Evolutionary conservation across 2,888 invertebrate species (phyloP).

Genomic region (Aporophyla lueneburgensis): DNA sequence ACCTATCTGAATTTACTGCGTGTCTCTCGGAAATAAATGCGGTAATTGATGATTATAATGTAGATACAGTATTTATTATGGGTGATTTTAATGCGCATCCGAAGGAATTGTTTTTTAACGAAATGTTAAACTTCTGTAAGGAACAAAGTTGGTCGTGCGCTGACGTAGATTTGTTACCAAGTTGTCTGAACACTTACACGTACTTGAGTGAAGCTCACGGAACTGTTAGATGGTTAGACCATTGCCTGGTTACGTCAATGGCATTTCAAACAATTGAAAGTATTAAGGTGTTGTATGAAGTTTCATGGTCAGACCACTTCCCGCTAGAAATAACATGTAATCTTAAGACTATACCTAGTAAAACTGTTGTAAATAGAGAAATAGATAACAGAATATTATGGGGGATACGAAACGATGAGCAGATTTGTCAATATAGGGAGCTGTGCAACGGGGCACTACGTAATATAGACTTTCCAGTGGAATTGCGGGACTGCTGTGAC

Average conservation of each 20-base stretch:
- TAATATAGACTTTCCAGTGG: constrained; percentile 1
- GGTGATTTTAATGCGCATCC: not conserved
- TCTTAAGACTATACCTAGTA: not conserved
- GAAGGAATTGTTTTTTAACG: not conserved
- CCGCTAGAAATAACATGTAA: not conserved
- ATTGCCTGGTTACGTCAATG: constrained; percentile 14
- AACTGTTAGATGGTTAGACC: constrained; percentile 1
- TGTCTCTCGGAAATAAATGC: constrained; percentile 1
- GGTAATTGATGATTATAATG: not conserved
- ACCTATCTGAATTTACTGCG: not conserved
- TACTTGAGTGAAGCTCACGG: constrained; percentile 9
- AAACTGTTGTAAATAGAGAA: not conserved
- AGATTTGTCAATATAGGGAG: constrained; percentile 6
- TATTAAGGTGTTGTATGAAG: constrained; percentile 15
- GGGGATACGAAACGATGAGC: not conserved
- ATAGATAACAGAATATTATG: not conserved
- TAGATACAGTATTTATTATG: not conserved
- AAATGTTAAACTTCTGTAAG: not conserved
- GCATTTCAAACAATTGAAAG: constrained; percentile 17
- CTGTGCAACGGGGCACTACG: not conserved
- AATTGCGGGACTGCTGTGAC: not conserved
- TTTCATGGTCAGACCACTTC: constrained; percentile 8
- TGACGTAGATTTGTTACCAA: not conserved
- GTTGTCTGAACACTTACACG: constrained; percentile 8
- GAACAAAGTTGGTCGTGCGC: constrained; percentile 12